These are phyloP conservation scores for Porites divaricata DNA, from an alignment of 92 coral and sea anemone species.

Conservation along the genomic window DNA sequence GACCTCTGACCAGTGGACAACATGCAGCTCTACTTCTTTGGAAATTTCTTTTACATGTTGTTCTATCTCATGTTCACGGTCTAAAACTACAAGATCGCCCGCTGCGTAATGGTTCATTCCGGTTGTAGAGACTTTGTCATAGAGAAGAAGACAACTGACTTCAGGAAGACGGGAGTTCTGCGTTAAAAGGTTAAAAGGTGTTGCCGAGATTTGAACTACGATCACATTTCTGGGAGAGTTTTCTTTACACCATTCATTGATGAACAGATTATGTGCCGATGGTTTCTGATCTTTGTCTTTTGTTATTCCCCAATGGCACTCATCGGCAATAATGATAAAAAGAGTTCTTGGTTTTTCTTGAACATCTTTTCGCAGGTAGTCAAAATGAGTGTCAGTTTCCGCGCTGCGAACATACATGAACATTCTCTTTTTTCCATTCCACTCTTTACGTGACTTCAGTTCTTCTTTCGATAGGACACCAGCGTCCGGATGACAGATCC, in stretches of 20 bases:
- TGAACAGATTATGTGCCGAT: conserved; percentile 52
- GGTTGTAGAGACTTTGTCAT: neutral
- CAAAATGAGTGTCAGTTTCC: conserved; percentile 30
- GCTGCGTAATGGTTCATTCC: neutral
- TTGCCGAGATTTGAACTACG: conserved; percentile 57
- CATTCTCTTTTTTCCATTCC: conserved; percentile 18
- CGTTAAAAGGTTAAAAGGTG: conserved; percentile 55
- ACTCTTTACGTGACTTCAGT: conserved; percentile 9
- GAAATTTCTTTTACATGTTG: conserved; percentile 1
- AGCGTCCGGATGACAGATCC: conserved; percentile 55
- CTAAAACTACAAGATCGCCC: conserved; percentile 16
- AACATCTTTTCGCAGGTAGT: conserved; percentile 25
- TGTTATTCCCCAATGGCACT: conserved; percentile 66
- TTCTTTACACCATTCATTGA: conserved; percentile 54
- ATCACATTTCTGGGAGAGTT: conserved; percentile 45
- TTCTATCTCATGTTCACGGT: neutral
- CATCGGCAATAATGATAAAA: conserved; percentile 57
- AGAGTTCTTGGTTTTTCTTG: conserved; percentile 38
- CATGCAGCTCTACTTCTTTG: conserved; percentile 44
- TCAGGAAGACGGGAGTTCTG: conserved; percentile 53
- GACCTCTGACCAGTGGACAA: conserved; percentile 61
- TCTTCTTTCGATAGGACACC: conserved; percentile 48
- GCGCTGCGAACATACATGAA: conserved; percentile 53
- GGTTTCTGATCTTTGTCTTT: conserved; percentile 38
- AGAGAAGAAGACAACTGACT: neutral